These are phyloP conservation scores for Aphidius gifuensis DNA, from an alignment of 1,140 invertebrate genomes.

Conservation along the genomic window DNA sequence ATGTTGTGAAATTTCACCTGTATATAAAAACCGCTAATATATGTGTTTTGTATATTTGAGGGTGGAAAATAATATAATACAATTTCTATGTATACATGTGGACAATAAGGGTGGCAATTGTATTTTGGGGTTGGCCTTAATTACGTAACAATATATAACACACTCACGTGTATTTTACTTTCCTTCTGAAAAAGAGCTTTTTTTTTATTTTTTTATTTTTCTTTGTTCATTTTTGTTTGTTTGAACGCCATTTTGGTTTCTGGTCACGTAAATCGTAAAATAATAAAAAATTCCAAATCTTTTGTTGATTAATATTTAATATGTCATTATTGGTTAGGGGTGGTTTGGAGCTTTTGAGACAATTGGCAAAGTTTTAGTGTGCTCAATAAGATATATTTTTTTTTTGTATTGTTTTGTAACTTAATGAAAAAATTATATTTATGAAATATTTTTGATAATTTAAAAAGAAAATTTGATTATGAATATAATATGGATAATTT, in stretches of 20 bases:
- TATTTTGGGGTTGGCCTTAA: constrained; percentile 33
- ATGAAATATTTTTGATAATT: no score
- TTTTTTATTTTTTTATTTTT: no score
- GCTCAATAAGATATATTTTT: constrained; percentile 38
- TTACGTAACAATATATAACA: constrained; percentile 37
- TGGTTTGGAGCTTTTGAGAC: constrained; percentile 50
- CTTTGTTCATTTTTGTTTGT: no score
- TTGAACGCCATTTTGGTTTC: constrained; percentile 47
- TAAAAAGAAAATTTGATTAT: no score
- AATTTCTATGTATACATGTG: neutral
- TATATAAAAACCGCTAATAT: no score
- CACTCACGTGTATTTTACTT: constrained; percentile 20
- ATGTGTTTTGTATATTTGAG: no score
- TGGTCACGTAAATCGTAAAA: constrained; percentile 54
- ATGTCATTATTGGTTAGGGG: constrained; percentile 47
- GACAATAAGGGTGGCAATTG: neutral
- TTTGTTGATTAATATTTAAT: constrained; percentile 53
- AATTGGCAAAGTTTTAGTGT: constrained; percentile 49
- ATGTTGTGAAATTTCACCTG: no score
- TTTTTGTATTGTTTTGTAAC: constrained; percentile 11
- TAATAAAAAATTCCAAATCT: constrained; percentile 37
- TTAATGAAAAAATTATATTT: no score
- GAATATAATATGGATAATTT: no score
- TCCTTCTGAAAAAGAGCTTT: no score
- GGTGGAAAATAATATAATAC: neutral